Conservation (phyloP, 2,888 invertebrate genomes). For the Lasioglossum calceatum region DNA sequence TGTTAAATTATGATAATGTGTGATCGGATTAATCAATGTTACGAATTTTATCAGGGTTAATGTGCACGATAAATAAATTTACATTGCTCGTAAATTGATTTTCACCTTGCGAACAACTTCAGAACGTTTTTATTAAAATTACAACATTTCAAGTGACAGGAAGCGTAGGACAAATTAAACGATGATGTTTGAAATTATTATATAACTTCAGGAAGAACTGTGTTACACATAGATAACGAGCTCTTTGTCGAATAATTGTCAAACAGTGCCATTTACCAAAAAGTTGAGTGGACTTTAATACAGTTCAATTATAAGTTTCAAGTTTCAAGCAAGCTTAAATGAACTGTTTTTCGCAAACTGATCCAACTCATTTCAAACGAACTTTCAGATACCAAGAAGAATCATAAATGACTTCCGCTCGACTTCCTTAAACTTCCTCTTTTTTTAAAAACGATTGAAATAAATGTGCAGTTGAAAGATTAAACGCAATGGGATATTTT, state of each 20-base stretch:
- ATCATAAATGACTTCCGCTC: neutral
- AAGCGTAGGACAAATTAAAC: neutral
- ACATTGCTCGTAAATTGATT: neutral
- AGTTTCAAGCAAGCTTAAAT: neutral
- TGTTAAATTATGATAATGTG: neutral
- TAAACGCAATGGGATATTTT: neutral
- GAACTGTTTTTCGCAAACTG: neutral
- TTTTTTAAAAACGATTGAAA: neutral
- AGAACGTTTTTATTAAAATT: neutral
- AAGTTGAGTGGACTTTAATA: conserved; percentile 5
- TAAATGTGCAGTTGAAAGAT: neutral
- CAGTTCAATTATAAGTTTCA: neutral
- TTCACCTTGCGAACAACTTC: neutral
- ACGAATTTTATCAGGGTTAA: conserved; percentile 27
- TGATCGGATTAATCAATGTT: neutral
- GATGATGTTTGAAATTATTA: neutral
- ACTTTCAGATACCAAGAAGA: neutral
- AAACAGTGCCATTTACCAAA: neutral
- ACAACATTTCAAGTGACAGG: neutral
- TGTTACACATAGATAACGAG: neutral
- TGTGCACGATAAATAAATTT: neutral
- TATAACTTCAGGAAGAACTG: neutral
- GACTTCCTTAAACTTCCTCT: too few relatives aligned
- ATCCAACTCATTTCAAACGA: neutral
- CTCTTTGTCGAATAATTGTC: neutral